Percentiles rank a stretch among this genome's conserved stretches.
Evolutionary conservation across 2,888 invertebrate species (phyloP).

Genomic region (Melolontha melolontha): DNA sequence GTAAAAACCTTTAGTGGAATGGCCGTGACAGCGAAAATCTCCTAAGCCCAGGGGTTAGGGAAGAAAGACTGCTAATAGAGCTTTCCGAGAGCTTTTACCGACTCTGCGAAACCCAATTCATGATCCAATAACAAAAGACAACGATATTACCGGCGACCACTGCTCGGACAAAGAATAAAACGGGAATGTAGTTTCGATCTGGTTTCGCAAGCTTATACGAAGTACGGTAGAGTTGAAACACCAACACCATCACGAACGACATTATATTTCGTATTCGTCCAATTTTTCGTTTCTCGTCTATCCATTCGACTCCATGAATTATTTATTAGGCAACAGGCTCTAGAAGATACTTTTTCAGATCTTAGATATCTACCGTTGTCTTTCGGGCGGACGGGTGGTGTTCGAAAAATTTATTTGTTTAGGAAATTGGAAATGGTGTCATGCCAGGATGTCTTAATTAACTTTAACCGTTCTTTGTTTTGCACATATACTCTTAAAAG

Average conservation of each 20-base stretch:
- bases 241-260: not conserved
- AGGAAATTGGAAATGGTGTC: conserved; percentile 18
- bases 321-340: conserved; percentile 20
- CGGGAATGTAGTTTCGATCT: conserved; percentile 56
- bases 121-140: conserved; percentile 69
- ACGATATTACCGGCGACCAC: conserved; percentile 64
- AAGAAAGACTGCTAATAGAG: conserved; percentile 68
- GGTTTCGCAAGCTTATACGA: conserved; percentile 49
- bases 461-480: not conserved
- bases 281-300: conserved; percentile 3
- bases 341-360: conserved; percentile 6
- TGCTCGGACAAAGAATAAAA: conserved; percentile 65
- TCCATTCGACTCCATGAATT: conserved; percentile 19
- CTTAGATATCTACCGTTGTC: conserved; percentile 11
- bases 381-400: conserved; percentile 2
- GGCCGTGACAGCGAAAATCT: conserved; percentile 65
- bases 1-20: conserved; percentile 64
- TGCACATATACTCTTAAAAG: not conserved
- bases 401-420: conserved; percentile 34
- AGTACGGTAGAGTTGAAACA: not conserved
- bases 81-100: conserved; percentile 66
- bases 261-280: not conserved
- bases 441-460: conserved; percentile 8
- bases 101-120: conserved; percentile 67
- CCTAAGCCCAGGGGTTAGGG: conserved; percentile 64